Base-by-base conservation (phyloP, 1,140 invertebrate species). In the Panagrolaimus sp. region DNA sequence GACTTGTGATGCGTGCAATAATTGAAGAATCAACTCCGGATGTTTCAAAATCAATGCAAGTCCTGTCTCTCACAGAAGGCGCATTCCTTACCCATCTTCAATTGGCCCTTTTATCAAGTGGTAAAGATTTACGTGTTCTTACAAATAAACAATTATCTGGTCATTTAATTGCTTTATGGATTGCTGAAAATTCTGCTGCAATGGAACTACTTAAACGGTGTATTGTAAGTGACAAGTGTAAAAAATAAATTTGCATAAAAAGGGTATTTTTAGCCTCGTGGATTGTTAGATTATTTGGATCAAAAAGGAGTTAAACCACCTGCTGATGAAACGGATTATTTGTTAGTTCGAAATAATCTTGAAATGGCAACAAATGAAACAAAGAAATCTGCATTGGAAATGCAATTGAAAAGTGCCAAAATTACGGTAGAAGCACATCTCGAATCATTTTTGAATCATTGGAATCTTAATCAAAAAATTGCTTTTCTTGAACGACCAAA, bases 121-220 rank as follows among this genome's bases (percentile, higher is more conserved):
- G 89, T n/a, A 88, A 88, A 68, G 87, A 88, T 76, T 85, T 84
- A 1, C 62, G 81, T 14, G 62, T 73, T 79, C 91, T 81, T 87
- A 88, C 71, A 85, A 92, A 76, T 85, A 88, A 85, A 84, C 94
- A 98, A 83, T 85, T 99, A 15, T 96, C 93, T 63, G 86, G 96
- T 14, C 94, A 97, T 85, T 86, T 99, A n/a, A 91, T 98, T 66
- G 91, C 91, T 17, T 86, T 99, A n/a, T 99, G 96, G 96, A 88
- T 95, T 0, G 94, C 92, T 14, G 92, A 92, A 63, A 94, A 98
- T 86, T 89, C 91, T 21, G 91, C 90, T 24, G 93, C 94, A 0
- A 90, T 92, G 87, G 90, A 90, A 38, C 85, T 98, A 15, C 87
- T 99, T 6, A 88, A 89, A 76, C 86, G 94, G 82, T 92, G 95